Percentiles rank a stretch among this genome's conserved stretches.
These are phyloP conservation scores for Aphelenchoides besseyi DNA, from an alignment of 1,140 invertebrate genomes.

Conservation along the genomic window DNA sequence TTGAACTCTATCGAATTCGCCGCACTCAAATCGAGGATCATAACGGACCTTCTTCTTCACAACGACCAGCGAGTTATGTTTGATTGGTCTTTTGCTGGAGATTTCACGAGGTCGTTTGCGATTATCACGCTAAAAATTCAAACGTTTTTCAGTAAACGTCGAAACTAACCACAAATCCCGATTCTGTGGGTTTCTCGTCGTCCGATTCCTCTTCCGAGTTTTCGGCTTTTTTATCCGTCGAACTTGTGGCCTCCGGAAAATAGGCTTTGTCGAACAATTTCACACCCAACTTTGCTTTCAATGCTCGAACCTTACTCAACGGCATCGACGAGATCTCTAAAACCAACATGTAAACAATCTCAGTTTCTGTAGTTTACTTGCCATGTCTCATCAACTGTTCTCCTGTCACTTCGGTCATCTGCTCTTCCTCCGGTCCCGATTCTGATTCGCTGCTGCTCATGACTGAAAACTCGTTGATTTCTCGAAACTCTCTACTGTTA, in stretches of 20 bases:
- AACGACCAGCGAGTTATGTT: slow-evolving; percentile 3
- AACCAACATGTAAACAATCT: background rate
- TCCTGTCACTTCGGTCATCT: background rate
- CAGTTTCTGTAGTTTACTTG: background rate
- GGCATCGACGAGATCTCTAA: slow-evolving; percentile 28
- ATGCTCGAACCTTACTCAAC: slow-evolving; percentile 24
- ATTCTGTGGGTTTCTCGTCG: too few species aligned
- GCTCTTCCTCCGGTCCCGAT: background rate
- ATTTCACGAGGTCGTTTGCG: slow-evolving; percentile 25
- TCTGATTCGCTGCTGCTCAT: background rate
- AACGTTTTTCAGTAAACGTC: too few species aligned
- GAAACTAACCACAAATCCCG: too few species aligned
- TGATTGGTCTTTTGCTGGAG: slow-evolving; percentile 19
- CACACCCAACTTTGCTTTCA: slow-evolving; percentile 22
- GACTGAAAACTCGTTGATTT: background rate
- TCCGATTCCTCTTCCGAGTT: slow-evolving; percentile 9
- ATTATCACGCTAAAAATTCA: slow-evolving; percentile 27
- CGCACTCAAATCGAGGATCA: slow-evolving; percentile 27
- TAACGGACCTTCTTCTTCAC: slow-evolving; percentile 21
- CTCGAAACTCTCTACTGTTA: too few species aligned
- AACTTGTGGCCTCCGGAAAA: slow-evolving; percentile 4
- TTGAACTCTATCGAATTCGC: slow-evolving; percentile 24
- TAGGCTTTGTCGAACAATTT: slow-evolving; percentile 29
- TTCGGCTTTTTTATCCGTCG: background rate
- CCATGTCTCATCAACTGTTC: slow-evolving; percentile 3